Evolutionary conservation across 2,113 vertebrate species (phyloP).

Genomic region (Oryzias javanicus): DNA sequence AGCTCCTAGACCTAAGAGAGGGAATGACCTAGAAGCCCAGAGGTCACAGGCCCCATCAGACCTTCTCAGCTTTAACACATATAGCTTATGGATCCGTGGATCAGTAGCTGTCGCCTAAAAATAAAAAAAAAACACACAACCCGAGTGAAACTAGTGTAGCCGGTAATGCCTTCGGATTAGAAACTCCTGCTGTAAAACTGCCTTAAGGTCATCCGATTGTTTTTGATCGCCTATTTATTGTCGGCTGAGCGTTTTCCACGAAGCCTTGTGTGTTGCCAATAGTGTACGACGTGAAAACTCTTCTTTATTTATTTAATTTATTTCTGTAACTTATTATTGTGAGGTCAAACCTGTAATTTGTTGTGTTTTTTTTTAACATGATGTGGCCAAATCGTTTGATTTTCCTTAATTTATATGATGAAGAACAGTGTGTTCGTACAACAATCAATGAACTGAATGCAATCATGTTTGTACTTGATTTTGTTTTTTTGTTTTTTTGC

Average conservation of each 20-base stretch:
- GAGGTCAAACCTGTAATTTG: conserved; percentile 50
- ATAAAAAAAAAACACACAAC: too few relatives aligned
- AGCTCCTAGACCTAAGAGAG: conserved; percentile 81
- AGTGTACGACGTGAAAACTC: conserved; percentile 78
- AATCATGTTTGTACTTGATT: conserved; percentile 78
- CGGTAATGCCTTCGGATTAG: conserved; percentile 87
- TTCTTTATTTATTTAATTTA: conserved; percentile 88
- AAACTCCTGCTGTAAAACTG: conserved; percentile 78
- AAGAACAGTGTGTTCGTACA: conserved; percentile 62
- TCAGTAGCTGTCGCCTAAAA: conserved; percentile 78
- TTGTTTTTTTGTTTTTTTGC: conserved; percentile 41
- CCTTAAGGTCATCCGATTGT: conserved; percentile 81
- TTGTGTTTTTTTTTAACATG: conserved; percentile 73
- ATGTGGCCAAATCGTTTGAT: conserved; percentile 53
- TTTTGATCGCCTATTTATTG: conserved; percentile 59
- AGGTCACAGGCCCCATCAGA: conserved; percentile 74
- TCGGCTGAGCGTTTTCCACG: conserved; percentile 68
- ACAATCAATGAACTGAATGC: conserved; percentile 76
- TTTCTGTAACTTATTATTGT: conserved; percentile 78
- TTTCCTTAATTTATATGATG: conserved; percentile 41
- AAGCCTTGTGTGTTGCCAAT: conserved; percentile 48
- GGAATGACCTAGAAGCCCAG: conserved; percentile 48
- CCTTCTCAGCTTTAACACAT: conserved; percentile 85
- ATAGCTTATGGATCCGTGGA: conserved; percentile 87
- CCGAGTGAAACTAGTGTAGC: conserved; percentile 78